phyloP scores from a whole-genome alignment of 2,113 vertebrate genomes.

The Caranx melampygus region DNA sequence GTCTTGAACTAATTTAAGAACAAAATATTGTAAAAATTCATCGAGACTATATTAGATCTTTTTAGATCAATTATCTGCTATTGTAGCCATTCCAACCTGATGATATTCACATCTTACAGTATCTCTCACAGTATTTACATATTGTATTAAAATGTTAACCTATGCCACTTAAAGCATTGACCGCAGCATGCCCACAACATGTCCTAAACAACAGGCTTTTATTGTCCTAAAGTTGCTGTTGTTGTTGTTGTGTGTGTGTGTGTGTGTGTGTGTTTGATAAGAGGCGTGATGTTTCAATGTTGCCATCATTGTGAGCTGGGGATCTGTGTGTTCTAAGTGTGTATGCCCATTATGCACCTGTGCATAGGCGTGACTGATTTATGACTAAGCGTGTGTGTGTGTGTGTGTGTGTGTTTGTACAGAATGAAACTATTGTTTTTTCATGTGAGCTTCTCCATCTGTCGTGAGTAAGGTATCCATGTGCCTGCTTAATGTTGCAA shows the following conservation, averaged over 20 bases:
- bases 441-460: constrained; percentile 46
- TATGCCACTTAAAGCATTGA: constrained; percentile 54
- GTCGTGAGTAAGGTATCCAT: constrained; percentile 66
- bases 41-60: constrained; percentile 51
- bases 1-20: constrained; percentile 69
- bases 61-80: constrained; percentile 42
- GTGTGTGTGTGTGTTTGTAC: constrained; percentile 64
- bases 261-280: constrained; percentile 24
- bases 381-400: constrained; percentile 16
- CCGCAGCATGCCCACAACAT: constrained; percentile 73
- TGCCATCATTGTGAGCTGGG: constrained; percentile 30
- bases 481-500: constrained; percentile 70
- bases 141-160: constrained; percentile 66
- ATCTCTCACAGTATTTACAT: constrained; percentile 68
- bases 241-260: constrained; percentile 20
- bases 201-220: constrained; percentile 59
- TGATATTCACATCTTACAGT: constrained; percentile 32
- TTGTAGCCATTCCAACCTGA: constrained; percentile 45
- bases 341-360: constrained; percentile 16
- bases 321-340: constrained; percentile 28
- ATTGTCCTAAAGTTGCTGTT: constrained; percentile 45
- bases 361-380: constrained; percentile 32
- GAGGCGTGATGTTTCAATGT: constrained; percentile 60
- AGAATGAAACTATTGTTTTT: constrained; percentile 29
- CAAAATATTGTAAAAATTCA: constrained; percentile 70